Evolutionary conservation across 2,113 vertebrate genomes (phyloP).

Genomic region (Bettongia penicillata): DNA sequence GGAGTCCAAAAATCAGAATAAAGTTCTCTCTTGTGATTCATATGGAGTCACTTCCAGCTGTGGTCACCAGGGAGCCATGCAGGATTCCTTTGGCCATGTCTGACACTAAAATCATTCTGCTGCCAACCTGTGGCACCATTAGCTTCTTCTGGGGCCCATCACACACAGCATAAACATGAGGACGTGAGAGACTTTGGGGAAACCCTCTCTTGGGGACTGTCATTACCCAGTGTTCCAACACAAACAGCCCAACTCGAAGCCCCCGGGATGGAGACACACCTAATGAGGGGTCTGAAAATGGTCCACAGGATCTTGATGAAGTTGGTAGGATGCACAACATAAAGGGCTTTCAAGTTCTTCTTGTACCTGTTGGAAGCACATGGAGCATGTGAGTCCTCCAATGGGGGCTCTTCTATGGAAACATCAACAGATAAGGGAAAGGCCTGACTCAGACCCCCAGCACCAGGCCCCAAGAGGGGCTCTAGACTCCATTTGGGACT

Average conservation of each 20-base stretch:
- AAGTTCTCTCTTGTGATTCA: neutral
- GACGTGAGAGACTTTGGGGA: neutral
- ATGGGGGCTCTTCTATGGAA: neutral
- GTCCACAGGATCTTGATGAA: slow-evolving; percentile 92
- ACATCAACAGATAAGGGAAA: neutral
- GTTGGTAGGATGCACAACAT: slow-evolving; percentile 91
- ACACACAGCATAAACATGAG: neutral
- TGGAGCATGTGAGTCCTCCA: fast-evolving
- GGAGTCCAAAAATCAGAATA: neutral
- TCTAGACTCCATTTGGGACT: neutral
- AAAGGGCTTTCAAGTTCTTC: slow-evolving; percentile 93
- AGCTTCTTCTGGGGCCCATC: neutral
- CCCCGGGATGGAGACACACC: slow-evolving; percentile 68
- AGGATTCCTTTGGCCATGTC: neutral
- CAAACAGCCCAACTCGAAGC: neutral
- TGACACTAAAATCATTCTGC: neutral
- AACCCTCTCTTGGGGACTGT: neutral
- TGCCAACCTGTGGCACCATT: neutral
- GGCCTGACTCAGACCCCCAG: too few species aligned
- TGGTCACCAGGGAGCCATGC: neutral
- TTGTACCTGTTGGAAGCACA: slow-evolving; percentile 85
- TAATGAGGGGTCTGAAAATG: slow-evolving; percentile 92
- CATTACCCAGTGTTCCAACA: too few species aligned
- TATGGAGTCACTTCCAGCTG: fast-evolving
- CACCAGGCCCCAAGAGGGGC: neutral